Evolutionary conservation across 2,113 vertebrate genomes (phyloP).

Genomic region (Kryptolebias marmoratus): DNA sequence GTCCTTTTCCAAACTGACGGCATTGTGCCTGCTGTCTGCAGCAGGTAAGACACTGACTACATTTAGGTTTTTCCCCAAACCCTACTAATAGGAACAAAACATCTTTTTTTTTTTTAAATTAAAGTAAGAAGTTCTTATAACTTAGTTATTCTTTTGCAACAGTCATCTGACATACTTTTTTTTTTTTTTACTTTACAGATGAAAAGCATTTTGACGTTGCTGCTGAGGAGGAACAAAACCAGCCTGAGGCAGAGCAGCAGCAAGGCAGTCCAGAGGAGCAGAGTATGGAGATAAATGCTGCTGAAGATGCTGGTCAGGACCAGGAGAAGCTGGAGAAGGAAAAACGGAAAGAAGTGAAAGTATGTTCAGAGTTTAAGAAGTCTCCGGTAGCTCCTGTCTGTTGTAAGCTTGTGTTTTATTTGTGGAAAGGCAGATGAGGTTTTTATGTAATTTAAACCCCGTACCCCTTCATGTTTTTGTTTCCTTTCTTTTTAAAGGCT

Average conservation of each 20-base stretch:
- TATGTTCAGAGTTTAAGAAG: conserved; percentile 49
- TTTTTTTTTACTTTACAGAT: conserved; percentile 26
- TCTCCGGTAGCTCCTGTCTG: fast-evolving
- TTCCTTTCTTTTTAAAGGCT: conserved; percentile 71
- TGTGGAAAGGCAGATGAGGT: neutral
- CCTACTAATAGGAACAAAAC: too few species aligned
- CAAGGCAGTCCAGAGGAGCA: conserved; percentile 52
- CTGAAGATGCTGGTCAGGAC: conserved; percentile 39
- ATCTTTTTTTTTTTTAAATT: neutral
- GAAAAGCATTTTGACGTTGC: conserved; percentile 59
- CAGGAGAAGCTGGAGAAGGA: conserved; percentile 77
- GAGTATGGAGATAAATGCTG: conserved; percentile 63
- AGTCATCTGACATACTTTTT: neutral
- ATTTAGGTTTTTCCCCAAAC: too few species aligned
- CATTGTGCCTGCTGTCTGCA: too few species aligned
- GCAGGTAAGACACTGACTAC: too few species aligned
- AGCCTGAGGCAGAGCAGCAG: conserved; percentile 44
- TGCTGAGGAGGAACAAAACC: conserved; percentile 59
- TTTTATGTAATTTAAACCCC: neutral
- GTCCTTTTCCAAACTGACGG: neutral
- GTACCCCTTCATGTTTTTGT: neutral
- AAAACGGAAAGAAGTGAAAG: conserved; percentile 76
- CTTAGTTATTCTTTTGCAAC: too few species aligned
- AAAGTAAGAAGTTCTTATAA: neutral
- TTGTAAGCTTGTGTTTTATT: neutral